Evolutionary conservation across 2,797 vertebrate species (phyloP).

Genomic region (Simalia tracyae): DNA sequence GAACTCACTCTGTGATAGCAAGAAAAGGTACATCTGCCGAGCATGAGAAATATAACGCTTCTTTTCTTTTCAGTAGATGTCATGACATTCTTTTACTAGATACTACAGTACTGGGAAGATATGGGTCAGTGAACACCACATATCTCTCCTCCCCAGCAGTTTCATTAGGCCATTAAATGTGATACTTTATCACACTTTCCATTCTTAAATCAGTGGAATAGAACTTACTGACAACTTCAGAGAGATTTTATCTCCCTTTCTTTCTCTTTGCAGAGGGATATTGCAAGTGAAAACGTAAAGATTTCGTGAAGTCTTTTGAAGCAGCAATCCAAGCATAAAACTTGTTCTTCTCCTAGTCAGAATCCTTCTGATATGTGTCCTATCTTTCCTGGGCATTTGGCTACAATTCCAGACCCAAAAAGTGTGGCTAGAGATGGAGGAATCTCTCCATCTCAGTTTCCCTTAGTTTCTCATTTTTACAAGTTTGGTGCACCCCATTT

Average conservation of each 20-base stretch:
- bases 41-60: background rate
- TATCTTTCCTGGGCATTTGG: background rate
- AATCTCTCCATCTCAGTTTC: background rate
- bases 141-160: background rate
- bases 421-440: background rate
- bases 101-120: background rate
- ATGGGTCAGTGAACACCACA: background rate
- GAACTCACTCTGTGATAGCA: constrained; percentile 73
- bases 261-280: background rate
- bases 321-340: background rate
- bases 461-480: background rate
- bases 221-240: background rate
- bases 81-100: too few species aligned
- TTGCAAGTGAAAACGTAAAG: background rate
- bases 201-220: background rate
- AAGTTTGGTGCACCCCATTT: background rate
- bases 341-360: background rate
- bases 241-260: background rate
- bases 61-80: background rate
- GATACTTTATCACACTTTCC: background rate
- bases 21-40: constrained; percentile 75
- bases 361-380: background rate
- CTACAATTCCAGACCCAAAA: background rate
- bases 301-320: background rate
- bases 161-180: background rate